Conservation (phyloP, 2,113 vertebrate species). For the Paramormyrops kingsleyae region DNA sequence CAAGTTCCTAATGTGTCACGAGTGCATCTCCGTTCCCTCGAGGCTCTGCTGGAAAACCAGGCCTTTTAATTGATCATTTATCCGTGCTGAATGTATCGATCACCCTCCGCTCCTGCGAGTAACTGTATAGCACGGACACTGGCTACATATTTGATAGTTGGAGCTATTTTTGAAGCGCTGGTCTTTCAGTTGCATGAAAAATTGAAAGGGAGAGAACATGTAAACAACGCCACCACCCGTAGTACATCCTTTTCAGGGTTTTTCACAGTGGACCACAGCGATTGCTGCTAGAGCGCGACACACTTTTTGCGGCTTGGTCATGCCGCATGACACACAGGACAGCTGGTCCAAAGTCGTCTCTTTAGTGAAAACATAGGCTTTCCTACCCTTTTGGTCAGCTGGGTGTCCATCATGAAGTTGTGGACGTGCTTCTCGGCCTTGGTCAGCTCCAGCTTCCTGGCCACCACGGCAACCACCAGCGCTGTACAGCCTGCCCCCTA, state of each 20-base stretch:
- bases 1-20: not conserved
- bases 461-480: constrained; percentile 95
- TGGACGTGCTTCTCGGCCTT: constrained; percentile 98
- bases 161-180: constrained; percentile 64
- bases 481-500: constrained; percentile 94
- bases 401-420: constrained; percentile 99
- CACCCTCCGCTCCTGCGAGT: constrained; percentile 31
- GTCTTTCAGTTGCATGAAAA: constrained; percentile 66
- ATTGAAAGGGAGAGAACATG: constrained; percentile 49
- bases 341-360: not conserved
- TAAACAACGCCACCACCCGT: not conserved
- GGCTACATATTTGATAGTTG: constrained; percentile 67
- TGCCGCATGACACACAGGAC: not conserved
- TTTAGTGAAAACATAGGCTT: not conserved
- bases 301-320: no score
- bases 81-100: constrained; percentile 54
- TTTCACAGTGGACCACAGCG: not conserved
- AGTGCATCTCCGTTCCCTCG: not conserved
- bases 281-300: not conserved
- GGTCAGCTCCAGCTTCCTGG: constrained; percentile 95
- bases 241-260: not conserved
- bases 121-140: constrained; percentile 47
- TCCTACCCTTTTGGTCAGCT: constrained; percentile 92
- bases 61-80: constrained; percentile 38
- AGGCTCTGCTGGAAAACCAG: not conserved